A percentile compares a stretch with the other conserved stretches of the same genome.
Evolutionary conservation across 2,797 vertebrate genomes (phyloP).

Genomic region (Cynopterus sphinx): DNA sequence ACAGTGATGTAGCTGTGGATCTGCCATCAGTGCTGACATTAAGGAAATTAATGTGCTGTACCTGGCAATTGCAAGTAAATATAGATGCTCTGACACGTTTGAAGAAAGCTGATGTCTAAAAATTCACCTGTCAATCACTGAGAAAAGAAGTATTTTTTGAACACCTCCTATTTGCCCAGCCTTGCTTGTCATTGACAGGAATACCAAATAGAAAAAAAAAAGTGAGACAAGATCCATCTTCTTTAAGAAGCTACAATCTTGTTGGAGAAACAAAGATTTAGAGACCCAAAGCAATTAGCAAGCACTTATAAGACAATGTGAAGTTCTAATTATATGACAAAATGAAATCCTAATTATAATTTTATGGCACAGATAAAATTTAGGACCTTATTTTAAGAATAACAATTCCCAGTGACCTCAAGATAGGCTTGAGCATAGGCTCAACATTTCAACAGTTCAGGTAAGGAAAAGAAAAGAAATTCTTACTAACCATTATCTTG

Average conservation of each 20-base stretch:
- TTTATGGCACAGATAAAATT: slow-evolving; percentile 39
- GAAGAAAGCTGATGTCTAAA: slow-evolving; percentile 64
- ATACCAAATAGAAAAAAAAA: not conserved
- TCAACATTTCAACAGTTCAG: slow-evolving; percentile 9
- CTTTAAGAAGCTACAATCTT: slow-evolving; percentile 24
- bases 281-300: slow-evolving; percentile 26
- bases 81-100: slow-evolving; percentile 34
- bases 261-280: slow-evolving; percentile 21
- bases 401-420: not conserved
- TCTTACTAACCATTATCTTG: slow-evolving; percentile 4
- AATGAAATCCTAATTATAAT: slow-evolving; percentile 13
- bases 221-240: not conserved
- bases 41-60: not conserved
- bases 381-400: slow-evolving; percentile 25
- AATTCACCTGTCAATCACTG: slow-evolving; percentile 56
- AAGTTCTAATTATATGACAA: slow-evolving; percentile 12
- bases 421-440: not conserved
- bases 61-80: slow-evolving; percentile 41
- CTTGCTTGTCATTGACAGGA: slow-evolving; percentile 46
- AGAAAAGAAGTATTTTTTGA: slow-evolving; percentile 54
- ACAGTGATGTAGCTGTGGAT: not conserved
- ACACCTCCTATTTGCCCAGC: slow-evolving; percentile 7
- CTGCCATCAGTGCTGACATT: slow-evolving; percentile 9
- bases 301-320: not conserved
- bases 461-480: not conserved